Base-by-base conservation (phyloP, 2,797 vertebrate species). In the Pogoniulus pusillus region DNA sequence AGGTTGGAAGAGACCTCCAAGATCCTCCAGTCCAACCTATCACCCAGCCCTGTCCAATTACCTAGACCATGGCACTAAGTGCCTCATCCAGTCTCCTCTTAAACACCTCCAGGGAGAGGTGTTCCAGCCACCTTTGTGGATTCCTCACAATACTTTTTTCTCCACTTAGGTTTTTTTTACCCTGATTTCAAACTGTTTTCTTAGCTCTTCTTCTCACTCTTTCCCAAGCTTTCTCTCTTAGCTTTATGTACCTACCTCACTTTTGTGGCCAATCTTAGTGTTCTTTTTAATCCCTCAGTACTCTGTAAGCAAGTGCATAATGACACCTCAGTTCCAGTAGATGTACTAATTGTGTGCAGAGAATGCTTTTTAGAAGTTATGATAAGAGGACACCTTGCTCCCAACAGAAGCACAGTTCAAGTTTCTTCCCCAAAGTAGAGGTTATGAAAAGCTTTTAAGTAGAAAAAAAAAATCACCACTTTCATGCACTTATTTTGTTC, bases 401-500 rank as follows among this genome's bases (percentile, higher is more conserved):
- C 34, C 27, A 64, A 16, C 13, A 63, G 19, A 82, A 39, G 17
- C 1, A 5, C 66, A 55, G 18, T 66, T 70, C 5, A 41, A 34
- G 5, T 63, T 83, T 76, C 32, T 85, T 32, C 13, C 43, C 22
- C 8, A 49, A 88, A 69, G 17, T 5, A 30, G 20, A 30, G 1
- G 3, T 41, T 82, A 62, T 3, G 19, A 75, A 71, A 64, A 60
- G 12, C 13, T 77, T 70, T 59, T 32, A 60, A 81, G 34, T 66
- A 29, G 90, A 78, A 81, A 89, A 37, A 78, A 78, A 89, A 37
- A 1, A 1, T 49, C 39, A 51, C 7, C 0, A 4, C 16, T 84
- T 88, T 55, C 16, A 6, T 64, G 8, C 0, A 1, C 5, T 2
- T 17, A 4, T 18, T 51, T 8, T 45, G 14, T 6, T 0, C 0